Conservation (phyloP, 2,797 vertebrate genomes). For the Rhabdomys pumilio region DNA sequence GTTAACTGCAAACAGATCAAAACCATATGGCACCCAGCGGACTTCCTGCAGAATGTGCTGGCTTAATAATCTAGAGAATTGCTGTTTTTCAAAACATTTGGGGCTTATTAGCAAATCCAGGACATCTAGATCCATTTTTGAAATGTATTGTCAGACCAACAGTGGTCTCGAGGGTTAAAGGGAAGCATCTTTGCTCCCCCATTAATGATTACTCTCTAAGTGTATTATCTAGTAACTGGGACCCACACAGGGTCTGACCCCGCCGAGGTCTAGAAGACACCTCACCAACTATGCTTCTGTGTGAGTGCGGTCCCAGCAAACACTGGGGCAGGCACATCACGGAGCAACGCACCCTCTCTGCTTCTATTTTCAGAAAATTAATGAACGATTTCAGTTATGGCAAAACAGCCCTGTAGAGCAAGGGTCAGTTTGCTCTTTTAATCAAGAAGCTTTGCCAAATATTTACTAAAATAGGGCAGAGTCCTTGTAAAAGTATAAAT, state of each 20-base stretch:
- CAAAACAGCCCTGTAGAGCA: conserved; percentile 86
- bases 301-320: conserved; percentile 65
- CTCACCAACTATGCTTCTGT: conserved; percentile 32
- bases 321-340: conserved; percentile 70
- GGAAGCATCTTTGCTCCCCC: conserved; percentile 45
- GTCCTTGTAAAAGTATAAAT: conserved; percentile 92
- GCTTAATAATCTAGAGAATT: conserved; percentile 70
- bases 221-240: conserved; percentile 52
- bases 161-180: conserved; percentile 50
- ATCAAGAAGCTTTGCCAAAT: conserved; percentile 91
- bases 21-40: conserved; percentile 62
- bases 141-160: conserved; percentile 74
- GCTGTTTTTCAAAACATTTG: conserved; percentile 74
- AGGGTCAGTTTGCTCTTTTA: conserved; percentile 90
- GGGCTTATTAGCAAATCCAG: conserved; percentile 71
- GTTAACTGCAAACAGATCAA: conserved; percentile 68
- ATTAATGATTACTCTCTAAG: conserved; percentile 65
- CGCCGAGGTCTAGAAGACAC: conserved; percentile 55
- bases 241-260: conserved; percentile 8
- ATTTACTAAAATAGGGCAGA: conserved; percentile 92
- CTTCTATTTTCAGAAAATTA: conserved; percentile 87
- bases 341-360: conserved; percentile 77
- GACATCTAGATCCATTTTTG: conserved; percentile 63
- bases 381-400: conserved; percentile 86
- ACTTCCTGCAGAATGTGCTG: background rate